These are phyloP conservation scores for Hippopotamyrus pictus DNA, from an alignment of 2,797 vertebrate species.

Conservation along the genomic window DNA sequence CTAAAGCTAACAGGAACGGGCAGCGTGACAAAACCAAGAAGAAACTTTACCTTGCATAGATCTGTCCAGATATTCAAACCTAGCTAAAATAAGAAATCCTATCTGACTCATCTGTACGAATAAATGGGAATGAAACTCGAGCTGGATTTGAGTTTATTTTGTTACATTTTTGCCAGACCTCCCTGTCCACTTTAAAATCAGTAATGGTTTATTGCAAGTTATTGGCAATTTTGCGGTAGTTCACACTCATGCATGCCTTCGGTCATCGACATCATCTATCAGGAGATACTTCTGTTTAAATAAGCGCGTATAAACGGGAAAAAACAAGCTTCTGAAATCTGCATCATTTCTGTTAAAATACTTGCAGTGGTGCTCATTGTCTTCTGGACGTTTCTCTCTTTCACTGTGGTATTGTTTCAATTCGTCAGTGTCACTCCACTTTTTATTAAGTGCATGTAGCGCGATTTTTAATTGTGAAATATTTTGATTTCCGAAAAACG, in stretches of 20 bases:
- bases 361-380: background rate
- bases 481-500: background rate
- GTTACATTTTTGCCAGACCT: background rate
- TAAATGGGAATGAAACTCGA: background rate
- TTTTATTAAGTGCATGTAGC: background rate
- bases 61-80: background rate
- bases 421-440: background rate
- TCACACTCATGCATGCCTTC: background rate
- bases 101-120: background rate
- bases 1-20: background rate
- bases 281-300: background rate
- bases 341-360: background rate
- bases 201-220: background rate
- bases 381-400: background rate
- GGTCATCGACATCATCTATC: background rate
- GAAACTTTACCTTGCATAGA: constrained; percentile 5
- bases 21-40: background rate
- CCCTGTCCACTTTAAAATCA: background rate
- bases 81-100: background rate
- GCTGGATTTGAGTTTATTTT: background rate
- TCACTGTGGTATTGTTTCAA: background rate
- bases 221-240: background rate
- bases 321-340: background rate
- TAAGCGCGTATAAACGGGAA: background rate
- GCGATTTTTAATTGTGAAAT: background rate